These are phyloP conservation scores for Nothobranchius kuhntae DNA, from an alignment of 2,113 vertebrate genomes.

Conservation along the genomic window DNA sequence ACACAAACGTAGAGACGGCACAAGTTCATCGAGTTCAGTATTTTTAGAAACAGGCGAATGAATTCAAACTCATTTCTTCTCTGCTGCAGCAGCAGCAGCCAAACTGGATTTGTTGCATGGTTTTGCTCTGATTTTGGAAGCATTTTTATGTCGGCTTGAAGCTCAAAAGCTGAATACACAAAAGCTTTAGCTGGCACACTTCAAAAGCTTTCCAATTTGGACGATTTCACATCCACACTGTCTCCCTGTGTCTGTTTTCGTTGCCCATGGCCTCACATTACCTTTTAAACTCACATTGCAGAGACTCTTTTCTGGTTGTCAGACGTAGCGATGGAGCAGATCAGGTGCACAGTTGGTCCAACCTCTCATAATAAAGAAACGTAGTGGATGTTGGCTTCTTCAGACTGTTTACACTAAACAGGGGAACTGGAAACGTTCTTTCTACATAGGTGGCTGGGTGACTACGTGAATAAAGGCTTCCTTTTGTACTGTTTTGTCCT, in stretches of 20 bases:
- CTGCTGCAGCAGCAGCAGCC: conserved; percentile 18
- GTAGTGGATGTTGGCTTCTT: conserved; percentile 14
- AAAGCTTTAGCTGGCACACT: neutral
- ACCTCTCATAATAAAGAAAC: conserved; percentile 2
- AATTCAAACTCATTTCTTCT: conserved; percentile 45
- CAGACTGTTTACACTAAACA: conserved; percentile 51
- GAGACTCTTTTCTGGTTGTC: neutral
- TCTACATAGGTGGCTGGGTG: conserved; percentile 10
- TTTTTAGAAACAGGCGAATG: conserved; percentile 19
- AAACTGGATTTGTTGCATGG: conserved; percentile 48
- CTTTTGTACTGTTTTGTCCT: neutral
- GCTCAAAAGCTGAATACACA: conserved; percentile 27
- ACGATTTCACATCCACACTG: conserved; percentile 11
- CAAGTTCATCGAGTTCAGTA: conserved; percentile 47
- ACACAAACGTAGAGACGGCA: conserved; percentile 6
- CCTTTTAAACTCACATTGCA: conserved; percentile 4
- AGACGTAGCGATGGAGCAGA: conserved; percentile 10
- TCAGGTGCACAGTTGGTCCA: too few species aligned
- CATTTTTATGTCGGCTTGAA: conserved; percentile 27
- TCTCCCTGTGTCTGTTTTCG: conserved; percentile 6
- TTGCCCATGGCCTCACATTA: neutral
- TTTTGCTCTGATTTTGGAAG: conserved; percentile 50
- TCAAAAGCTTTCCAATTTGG: conserved; percentile 35
- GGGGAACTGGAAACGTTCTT: conserved; percentile 1
- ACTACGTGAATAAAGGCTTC: conserved; percentile 7